A percentile compares a stretch with the other conserved stretches of the same genome.
Conservation (phyloP, 1,140 invertebrate species). For the Danaus plexippus region DNA sequence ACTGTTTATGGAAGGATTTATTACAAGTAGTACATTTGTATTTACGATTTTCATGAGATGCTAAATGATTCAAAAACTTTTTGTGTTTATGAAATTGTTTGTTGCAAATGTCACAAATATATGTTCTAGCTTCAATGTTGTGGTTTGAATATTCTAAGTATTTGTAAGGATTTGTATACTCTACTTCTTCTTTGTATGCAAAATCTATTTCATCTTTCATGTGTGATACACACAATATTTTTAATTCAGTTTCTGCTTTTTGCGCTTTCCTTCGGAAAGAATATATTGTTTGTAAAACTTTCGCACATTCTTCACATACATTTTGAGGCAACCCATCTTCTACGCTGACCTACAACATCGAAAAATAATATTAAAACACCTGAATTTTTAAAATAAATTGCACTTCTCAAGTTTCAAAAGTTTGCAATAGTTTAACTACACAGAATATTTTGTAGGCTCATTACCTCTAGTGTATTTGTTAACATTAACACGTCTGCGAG, state of each 20-base stretch:
- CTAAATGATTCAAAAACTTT: slow-evolving; percentile 38
- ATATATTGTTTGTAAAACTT: slow-evolving; percentile 40
- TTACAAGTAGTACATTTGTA: slow-evolving; percentile 37
- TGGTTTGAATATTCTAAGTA: slow-evolving; percentile 17
- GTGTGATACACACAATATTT: slow-evolving; percentile 29
- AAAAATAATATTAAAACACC: slow-evolving; percentile 3
- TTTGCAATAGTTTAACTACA: not conserved
- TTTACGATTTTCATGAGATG: slow-evolving; percentile 23
- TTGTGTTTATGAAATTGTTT: slow-evolving; percentile 34
- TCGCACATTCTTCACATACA: slow-evolving; percentile 54
- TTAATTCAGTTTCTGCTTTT: slow-evolving; percentile 42
- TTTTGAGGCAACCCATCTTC: slow-evolving; percentile 62
- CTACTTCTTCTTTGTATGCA: slow-evolving; percentile 27
- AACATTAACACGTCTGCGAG: slow-evolving; percentile 47
- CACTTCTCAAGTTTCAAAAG: not conserved
- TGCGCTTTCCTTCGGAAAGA: slow-evolving; percentile 50
- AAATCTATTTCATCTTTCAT: slow-evolving; percentile 37
- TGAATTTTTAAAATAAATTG: not conserved
- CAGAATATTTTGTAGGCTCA: slow-evolving; percentile 7
- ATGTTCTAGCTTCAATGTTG: slow-evolving; percentile 14
- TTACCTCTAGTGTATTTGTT: slow-evolving; percentile 50
- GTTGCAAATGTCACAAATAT: slow-evolving; percentile 28
- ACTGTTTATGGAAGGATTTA: slow-evolving; percentile 41
- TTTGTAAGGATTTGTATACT: slow-evolving; percentile 25
- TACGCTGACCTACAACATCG: slow-evolving; percentile 42